Conservation (phyloP, 2,113 vertebrate species). For the Pluvialis apricaria region DNA sequence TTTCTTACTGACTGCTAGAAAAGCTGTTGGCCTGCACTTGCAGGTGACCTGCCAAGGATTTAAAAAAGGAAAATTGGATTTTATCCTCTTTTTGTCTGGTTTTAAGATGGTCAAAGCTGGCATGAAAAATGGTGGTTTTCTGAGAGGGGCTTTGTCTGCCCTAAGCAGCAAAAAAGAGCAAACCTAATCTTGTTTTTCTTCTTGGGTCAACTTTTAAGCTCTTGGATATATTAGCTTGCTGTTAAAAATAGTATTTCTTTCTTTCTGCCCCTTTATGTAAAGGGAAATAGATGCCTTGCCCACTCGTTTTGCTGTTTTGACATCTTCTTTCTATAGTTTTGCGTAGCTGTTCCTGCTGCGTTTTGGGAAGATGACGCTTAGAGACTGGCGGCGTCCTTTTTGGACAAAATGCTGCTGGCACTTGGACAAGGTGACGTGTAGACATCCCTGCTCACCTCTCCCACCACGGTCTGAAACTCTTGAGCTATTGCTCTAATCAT, state of each 20-base stretch:
- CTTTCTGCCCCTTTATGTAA: background rate
- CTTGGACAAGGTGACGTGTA: fast-evolving
- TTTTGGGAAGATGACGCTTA: background rate
- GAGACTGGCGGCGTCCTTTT: background rate
- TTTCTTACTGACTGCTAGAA: slow-evolving; percentile 25
- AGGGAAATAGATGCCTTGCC: background rate
- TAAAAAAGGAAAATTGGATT: slow-evolving; percentile 26
- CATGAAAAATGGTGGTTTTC: slow-evolving; percentile 22
- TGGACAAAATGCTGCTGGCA: fast-evolving
- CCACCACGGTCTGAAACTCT: background rate
- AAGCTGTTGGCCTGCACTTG: slow-evolving; percentile 11
- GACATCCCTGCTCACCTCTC: background rate
- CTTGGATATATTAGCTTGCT: background rate
- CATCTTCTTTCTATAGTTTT: background rate
- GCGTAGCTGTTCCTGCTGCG: background rate
- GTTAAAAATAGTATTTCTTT: background rate
- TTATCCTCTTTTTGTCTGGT: background rate
- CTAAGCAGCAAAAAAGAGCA: slow-evolving; percentile 6
- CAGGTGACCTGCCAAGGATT: slow-evolving; percentile 52
- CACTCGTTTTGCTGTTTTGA: background rate
- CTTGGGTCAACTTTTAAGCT: slow-evolving; percentile 16
- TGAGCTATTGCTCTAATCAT: background rate
- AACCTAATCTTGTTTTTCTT: slow-evolving; percentile 35
- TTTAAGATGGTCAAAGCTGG: slow-evolving; percentile 57
- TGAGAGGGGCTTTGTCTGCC: slow-evolving; percentile 38